These are phyloP conservation scores for Microplitis mediator DNA, from an alignment of 1,140 invertebrate genomes.

Conservation along the genomic window DNA sequence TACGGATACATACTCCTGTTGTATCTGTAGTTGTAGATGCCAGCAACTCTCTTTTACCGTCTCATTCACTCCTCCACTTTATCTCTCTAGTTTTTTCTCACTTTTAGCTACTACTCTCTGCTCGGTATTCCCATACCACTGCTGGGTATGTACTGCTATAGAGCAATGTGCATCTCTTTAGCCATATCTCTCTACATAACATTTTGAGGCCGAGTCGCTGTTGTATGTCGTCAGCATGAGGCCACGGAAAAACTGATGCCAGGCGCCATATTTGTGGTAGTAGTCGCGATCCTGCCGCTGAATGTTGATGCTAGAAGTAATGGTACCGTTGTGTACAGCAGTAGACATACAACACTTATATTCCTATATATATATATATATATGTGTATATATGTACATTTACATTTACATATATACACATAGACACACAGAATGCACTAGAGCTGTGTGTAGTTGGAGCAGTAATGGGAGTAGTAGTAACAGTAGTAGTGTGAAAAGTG, in stretches of 20 bases:
- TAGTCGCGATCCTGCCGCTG: too few relatives aligned
- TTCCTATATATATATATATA: too few relatives aligned
- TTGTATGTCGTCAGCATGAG: neutral
- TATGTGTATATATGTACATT: too few relatives aligned
- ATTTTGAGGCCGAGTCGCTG: constrained; percentile 5
- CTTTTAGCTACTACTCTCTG: neutral
- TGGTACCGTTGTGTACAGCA: too few relatives aligned
- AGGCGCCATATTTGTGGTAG: constrained; percentile 63
- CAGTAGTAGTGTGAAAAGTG: constrained; percentile 48
- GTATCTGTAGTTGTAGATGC: too few relatives aligned
- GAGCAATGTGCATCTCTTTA: constrained; percentile 8
- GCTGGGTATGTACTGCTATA: neutral
- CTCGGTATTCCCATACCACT: neutral
- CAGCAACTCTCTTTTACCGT: constrained; percentile 25
- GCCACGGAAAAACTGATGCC: constrained; percentile 51
- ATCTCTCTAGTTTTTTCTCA: constrained; percentile 25
- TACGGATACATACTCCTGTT: too few relatives aligned
- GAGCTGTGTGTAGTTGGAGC: too few relatives aligned
- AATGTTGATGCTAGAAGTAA: too few relatives aligned
- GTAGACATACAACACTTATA: too few relatives aligned
- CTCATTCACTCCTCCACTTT: constrained; percentile 14
- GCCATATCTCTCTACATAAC: neutral
- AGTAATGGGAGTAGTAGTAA: constrained; percentile 1
- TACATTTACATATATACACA: too few relatives aligned
- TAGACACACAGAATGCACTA: too few relatives aligned